Base-by-base conservation (phyloP, 2,888 invertebrate genomes). In the Sialis lutaria region DNA sequence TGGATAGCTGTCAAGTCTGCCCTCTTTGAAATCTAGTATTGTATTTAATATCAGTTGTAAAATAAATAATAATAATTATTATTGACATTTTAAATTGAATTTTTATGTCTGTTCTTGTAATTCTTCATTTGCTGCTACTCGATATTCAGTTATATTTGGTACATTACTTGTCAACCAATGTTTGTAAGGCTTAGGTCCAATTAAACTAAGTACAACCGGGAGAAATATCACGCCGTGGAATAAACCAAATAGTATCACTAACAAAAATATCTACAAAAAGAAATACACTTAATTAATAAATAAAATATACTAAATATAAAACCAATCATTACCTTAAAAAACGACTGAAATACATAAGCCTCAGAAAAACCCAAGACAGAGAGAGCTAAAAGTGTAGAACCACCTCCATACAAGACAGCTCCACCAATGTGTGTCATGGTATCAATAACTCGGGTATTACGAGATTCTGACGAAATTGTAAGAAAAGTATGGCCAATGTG, bases 401-500 rank as follows among this genome's bases (percentile, higher is more conserved):
- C 74, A 1, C 85, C 86, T 4, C 86, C 87, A 56, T 80, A 76
- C 30, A 85, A 62, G 1, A 87, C 84, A 1, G 87, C 85, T 22
- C 79, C 73, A 6, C 85, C 86, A 48, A 86, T 85, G 43, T 79
- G 74, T 1, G 74, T 72, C 1, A 87, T 73, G 0, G 86, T 79
- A 54, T 73, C 69, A 40, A 76, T 62, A 0, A 77, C 70, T 51
- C 84, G 67, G 10, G 74, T 70, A n/a, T 71, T 65, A 40, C 67
- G 67, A 33, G 67, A 60, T 6, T 12, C 42, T 9, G 34, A n/a
- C 12, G 67, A 63, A 12, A 72, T 64, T 2, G 80, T 79, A 55
- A 88, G 70, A 61, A 87, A 88, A 4, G 82, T 81, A 58, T 87
- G 86, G 1, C 84, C 83, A 6, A 85, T 78, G 58, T 85, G 85